Conservation (phyloP, 2,113 vertebrate genomes). For the Malaclemys terrapin region DNA sequence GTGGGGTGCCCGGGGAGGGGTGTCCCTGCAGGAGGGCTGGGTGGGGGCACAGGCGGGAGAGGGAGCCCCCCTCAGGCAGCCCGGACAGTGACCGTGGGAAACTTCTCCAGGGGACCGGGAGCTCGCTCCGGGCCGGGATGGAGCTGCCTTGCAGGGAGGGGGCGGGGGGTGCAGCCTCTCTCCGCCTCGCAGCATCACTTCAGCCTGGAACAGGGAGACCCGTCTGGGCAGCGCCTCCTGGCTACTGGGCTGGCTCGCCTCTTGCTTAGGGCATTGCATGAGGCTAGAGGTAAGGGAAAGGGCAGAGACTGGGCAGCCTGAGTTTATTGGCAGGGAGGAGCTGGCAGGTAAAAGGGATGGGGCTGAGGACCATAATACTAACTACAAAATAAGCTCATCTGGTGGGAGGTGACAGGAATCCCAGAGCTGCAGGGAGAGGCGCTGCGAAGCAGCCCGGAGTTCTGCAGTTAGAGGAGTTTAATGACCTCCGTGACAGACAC, state of each 20-base stretch:
- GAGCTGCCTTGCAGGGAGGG: too few species aligned
- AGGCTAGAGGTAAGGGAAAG: too few species aligned
- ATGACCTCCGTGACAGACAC: slow-evolving; percentile 74
- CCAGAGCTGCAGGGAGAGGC: neutral
- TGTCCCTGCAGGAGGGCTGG: neutral
- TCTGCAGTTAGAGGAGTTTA: neutral
- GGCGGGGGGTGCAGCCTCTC: too few species aligned
- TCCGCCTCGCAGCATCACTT: neutral
- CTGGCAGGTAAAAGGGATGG: neutral
- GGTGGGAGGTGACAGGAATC: neutral
- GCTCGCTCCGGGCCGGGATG: neutral
- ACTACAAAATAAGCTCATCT: fast-evolving
- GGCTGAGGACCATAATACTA: neutral
- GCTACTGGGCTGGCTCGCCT: too few species aligned
- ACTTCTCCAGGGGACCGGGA: neutral
- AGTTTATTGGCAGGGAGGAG: too few species aligned
- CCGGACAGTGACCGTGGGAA: neutral
- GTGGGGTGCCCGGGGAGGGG: neutral
- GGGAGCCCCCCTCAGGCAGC: too few species aligned
- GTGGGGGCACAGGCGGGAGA: too few species aligned
- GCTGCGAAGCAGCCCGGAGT: neutral
- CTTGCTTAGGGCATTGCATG: too few species aligned
- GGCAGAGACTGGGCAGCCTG: too few species aligned
- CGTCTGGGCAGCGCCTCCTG: too few species aligned
- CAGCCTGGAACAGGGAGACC: neutral